Conservation (phyloP, 2,113 vertebrate species). For the Myanophis thanlyinensis region DNA sequence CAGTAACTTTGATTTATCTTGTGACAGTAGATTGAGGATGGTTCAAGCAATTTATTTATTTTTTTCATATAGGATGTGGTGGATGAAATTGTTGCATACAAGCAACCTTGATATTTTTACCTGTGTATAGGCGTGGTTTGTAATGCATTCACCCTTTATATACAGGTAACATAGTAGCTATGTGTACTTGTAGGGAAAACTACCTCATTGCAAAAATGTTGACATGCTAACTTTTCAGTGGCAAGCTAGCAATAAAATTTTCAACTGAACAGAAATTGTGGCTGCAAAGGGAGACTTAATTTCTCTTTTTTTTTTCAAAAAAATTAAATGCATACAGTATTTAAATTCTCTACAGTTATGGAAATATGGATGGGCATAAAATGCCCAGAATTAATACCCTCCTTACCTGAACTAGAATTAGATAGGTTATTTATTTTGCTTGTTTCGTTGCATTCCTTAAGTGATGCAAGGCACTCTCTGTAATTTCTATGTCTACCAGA, state of each 20-base stretch:
- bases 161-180: neutral
- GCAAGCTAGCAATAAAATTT: neutral
- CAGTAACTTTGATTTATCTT: neutral
- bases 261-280: neutral
- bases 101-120: neutral
- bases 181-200: neutral
- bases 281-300: neutral
- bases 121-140: neutral
- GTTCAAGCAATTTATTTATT: neutral
- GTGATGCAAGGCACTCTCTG: neutral
- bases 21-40: neutral
- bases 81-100: neutral
- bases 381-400: neutral
- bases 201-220: neutral
- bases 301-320: fast-evolving
- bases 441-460: neutral
- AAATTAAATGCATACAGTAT: neutral
- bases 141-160: neutral
- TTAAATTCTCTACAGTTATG: neutral
- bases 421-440: neutral
- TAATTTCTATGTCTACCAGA: neutral
- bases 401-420: neutral
- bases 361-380: neutral
- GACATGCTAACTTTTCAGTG: neutral
- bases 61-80: neutral